Evolutionary conservation across 2,797 vertebrate species (phyloP).

Genomic region (Potorous gilbertii): DNA sequence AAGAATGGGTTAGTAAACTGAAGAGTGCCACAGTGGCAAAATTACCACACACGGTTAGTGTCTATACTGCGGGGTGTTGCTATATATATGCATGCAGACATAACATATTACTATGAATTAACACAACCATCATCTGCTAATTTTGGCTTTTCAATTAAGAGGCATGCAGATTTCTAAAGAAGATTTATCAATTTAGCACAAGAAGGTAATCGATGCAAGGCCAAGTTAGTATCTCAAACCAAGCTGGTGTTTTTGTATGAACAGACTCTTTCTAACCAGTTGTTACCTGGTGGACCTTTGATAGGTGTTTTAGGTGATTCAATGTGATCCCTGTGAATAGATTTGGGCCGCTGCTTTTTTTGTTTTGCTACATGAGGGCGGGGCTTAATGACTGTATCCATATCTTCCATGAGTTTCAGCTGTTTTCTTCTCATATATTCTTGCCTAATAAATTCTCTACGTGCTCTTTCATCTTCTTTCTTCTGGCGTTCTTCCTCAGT

Average conservation of each 20-base stretch:
- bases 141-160: conserved; percentile 70
- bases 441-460: conserved; percentile 97
- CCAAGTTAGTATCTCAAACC: conserved; percentile 80
- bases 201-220: conserved; percentile 26
- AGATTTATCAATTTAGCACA: conserved; percentile 54
- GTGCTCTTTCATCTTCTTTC: conserved; percentile 96
- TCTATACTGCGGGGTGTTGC: not conserved
- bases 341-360: conserved; percentile 94
- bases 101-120: conserved; percentile 57
- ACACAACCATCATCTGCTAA: conserved; percentile 39
- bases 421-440: conserved; percentile 98
- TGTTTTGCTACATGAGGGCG: conserved; percentile 89
- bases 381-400: conserved; percentile 94
- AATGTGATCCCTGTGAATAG: conserved; percentile 93
- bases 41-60: conserved; percentile 29
- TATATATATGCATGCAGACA: conserved; percentile 78
- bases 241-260: conserved; percentile 82
- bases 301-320: conserved; percentile 95
- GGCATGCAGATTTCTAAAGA: conserved; percentile 57
- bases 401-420: conserved; percentile 98
- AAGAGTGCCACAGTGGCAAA: not conserved
- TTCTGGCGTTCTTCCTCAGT: conserved; percentile 96
- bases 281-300: conserved; percentile 94
- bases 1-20: conserved; percentile 56
- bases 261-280: conserved; percentile 77